phyloP scores from a whole-genome alignment of 2,113 vertebrate genomes.

The Atlantisia rogersi region DNA sequence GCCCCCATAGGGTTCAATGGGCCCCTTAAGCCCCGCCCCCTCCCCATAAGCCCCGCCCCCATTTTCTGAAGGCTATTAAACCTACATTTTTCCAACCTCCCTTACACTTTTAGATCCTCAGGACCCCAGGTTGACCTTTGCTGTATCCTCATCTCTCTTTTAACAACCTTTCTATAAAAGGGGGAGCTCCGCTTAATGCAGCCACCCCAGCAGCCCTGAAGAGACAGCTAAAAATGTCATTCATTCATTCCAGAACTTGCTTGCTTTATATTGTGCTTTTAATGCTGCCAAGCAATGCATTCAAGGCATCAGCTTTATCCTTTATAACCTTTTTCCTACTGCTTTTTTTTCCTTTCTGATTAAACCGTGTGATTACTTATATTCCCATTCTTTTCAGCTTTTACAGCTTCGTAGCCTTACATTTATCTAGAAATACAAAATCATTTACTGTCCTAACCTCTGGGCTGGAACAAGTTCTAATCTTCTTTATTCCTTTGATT shows the following conservation, averaged over 20 bases:
- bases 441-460: neutral
- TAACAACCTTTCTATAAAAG: neutral
- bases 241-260: neutral
- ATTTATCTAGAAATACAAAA: neutral
- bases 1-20: too few relatives aligned
- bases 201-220: neutral
- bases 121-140: neutral
- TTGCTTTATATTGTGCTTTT: constrained; percentile 9
- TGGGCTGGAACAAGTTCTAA: neutral
- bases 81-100: neutral
- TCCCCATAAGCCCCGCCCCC: neutral
- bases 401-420: neutral
- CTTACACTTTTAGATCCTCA: neutral
- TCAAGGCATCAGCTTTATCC: neutral
- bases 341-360: neutral
- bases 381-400: neutral
- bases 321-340: neutral
- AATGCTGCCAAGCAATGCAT: neutral
- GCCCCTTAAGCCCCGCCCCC: neutral
- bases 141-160: neutral
- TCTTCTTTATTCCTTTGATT: neutral
- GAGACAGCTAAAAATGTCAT: neutral
- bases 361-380: neutral
- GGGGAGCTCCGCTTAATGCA: neutral
- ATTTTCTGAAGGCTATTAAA: neutral